Conservation (phyloP, 2,113 vertebrate species). For the Clarias macrocephalus region DNA sequence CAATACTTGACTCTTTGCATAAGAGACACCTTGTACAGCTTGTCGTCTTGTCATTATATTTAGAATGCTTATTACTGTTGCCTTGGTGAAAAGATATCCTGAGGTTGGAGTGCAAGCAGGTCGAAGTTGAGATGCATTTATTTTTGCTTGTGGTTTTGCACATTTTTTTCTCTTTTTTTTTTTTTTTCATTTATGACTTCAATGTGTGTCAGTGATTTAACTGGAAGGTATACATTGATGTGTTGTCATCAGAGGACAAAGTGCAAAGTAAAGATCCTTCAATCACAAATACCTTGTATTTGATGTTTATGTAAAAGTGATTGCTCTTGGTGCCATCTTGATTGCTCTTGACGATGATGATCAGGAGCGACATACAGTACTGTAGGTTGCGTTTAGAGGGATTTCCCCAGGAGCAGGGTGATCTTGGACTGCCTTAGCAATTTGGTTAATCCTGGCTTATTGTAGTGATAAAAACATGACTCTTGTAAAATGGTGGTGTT, state of each 20-base stretch:
- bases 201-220: not conserved
- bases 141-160: not conserved
- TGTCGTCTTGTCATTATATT: constrained; percentile 33
- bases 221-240: not conserved
- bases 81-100: constrained; percentile 35
- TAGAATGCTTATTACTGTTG: constrained; percentile 35
- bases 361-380: not conserved
- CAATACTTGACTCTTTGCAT: not conserved
- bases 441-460: not conserved
- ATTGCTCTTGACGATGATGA: not conserved
- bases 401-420: not conserved
- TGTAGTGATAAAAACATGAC: not conserved
- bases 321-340: not conserved
- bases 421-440: not conserved
- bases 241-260: not conserved
- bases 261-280: not conserved
- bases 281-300: not conserved
- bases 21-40: not conserved
- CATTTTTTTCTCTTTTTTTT: not conserved
- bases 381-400: not conserved
- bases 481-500: not conserved
- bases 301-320: not conserved
- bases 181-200: not conserved
- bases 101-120: not conserved
- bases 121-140: not conserved